Percentiles rank a stretch among this genome's conserved stretches.
Conservation (phyloP, 2,888 invertebrate genomes). For the Ormia ochracea region DNA sequence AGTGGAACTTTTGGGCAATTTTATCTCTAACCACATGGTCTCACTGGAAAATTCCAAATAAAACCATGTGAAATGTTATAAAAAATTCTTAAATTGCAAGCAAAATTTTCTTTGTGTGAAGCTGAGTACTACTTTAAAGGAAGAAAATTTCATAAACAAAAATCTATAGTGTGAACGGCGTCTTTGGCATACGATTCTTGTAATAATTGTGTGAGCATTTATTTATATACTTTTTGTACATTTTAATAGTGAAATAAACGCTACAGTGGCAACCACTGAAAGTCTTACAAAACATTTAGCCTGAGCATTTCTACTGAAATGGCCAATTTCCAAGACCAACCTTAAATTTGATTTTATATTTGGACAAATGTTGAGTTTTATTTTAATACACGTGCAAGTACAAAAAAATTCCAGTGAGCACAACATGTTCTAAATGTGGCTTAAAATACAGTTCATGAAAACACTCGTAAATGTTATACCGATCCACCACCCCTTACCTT, state of each 20-base stretch:
- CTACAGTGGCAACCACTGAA: neutral
- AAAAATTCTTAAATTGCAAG: too few species aligned
- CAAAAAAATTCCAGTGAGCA: neutral
- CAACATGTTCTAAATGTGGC: neutral
- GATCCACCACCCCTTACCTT: neutral
- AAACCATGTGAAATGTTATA: too few species aligned
- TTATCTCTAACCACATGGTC: too few species aligned
- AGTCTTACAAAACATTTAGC: neutral
- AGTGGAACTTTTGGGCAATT: too few species aligned
- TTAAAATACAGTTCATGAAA: neutral
- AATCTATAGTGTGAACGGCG: too few species aligned
- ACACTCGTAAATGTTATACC: neutral
- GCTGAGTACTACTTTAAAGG: too few species aligned
- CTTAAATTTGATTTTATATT: constrained; percentile 40
- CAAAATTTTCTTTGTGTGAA: too few species aligned
- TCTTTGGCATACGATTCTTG: too few species aligned
- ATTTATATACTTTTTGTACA: too few species aligned
- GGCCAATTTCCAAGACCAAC: constrained; percentile 41
- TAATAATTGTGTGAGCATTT: too few species aligned
- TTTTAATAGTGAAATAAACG: neutral
- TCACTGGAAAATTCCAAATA: too few species aligned
- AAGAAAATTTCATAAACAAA: too few species aligned
- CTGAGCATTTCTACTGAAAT: neutral
- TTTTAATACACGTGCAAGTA: neutral
- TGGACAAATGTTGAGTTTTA: constrained; percentile 4